phyloP scores from a whole-genome alignment of 2,888 invertebrate genomes.

The Spicauda simplicius region DNA sequence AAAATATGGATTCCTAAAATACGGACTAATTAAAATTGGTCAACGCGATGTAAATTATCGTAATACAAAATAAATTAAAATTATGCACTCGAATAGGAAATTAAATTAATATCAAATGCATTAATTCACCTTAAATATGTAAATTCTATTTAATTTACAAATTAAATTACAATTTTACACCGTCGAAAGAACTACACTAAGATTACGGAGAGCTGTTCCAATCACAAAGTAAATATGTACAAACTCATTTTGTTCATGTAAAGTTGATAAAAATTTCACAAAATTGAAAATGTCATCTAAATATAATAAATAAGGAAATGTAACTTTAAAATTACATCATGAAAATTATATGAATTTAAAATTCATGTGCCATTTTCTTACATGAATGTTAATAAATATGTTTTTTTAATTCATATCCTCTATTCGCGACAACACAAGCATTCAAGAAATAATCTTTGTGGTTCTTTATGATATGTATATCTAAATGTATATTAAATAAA shows the following conservation, averaged over 20 bases:
- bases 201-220: slow-evolving; percentile 11
- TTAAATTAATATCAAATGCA: slow-evolving; percentile 2
- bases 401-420: no score
- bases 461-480: no score
- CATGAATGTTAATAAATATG: no score
- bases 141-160: slow-evolving; percentile 9
- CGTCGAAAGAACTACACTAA: background rate
- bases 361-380: no score
- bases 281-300: background rate
- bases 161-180: slow-evolving; percentile 1
- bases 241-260: slow-evolving; percentile 6
- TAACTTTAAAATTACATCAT: background rate
- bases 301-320: background rate
- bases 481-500: no score
- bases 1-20: slow-evolving; percentile 39
- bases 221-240: slow-evolving; percentile 16
- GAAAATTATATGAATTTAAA: no score
- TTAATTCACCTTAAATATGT: background rate
- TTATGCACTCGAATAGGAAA: slow-evolving; percentile 21
- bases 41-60: slow-evolving; percentile 14
- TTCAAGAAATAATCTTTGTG: no score
- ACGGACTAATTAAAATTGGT: slow-evolving; percentile 24
- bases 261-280: background rate
- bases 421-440: no score
- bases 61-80: slow-evolving; percentile 23